Percentiles rank a stretch among this genome's conserved stretches.
phyloP scores from a whole-genome alignment of 2,797 vertebrate species.

The Rhinogobio ventralis region DNA sequence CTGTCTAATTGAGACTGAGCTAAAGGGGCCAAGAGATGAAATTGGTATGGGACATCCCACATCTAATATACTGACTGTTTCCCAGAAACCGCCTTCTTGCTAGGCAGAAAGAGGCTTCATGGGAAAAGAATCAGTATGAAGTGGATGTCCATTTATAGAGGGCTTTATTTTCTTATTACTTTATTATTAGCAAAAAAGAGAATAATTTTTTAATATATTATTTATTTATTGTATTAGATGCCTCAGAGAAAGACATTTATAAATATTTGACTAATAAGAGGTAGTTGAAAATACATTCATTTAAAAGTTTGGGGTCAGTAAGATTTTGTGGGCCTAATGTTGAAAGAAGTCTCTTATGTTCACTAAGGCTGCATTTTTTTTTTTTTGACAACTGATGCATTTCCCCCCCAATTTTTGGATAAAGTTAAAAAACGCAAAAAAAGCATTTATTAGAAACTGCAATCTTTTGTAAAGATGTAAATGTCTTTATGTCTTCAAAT shows the following conservation, averaged over 20 bases:
- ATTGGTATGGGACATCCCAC: background rate
- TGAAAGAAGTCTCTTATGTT: background rate
- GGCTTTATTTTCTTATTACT: conserved; percentile 30
- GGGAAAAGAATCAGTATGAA: conserved; percentile 18
- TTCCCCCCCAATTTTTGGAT: background rate
- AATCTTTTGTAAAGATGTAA: background rate
- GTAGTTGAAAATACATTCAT: background rate
- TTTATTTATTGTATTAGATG: background rate
- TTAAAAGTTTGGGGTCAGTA: background rate
- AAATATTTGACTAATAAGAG: background rate
- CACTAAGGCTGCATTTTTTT: background rate
- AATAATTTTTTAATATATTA: background rate
- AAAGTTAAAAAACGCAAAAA: background rate
- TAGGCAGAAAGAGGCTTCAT: background rate
- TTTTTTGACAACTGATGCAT: background rate
- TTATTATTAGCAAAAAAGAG: background rate
- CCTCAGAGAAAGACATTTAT: background rate
- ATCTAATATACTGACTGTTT: conserved; percentile 27
- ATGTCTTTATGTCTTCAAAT: background rate
- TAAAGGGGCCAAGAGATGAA: conserved; percentile 1
- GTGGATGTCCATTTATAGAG: background rate
- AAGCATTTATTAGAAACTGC: background rate
- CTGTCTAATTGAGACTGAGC: background rate
- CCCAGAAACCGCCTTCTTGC: background rate
- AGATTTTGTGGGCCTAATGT: background rate